phyloP scores from a whole-genome alignment of 2,113 vertebrate species.

The Orycteropus afer region DNA sequence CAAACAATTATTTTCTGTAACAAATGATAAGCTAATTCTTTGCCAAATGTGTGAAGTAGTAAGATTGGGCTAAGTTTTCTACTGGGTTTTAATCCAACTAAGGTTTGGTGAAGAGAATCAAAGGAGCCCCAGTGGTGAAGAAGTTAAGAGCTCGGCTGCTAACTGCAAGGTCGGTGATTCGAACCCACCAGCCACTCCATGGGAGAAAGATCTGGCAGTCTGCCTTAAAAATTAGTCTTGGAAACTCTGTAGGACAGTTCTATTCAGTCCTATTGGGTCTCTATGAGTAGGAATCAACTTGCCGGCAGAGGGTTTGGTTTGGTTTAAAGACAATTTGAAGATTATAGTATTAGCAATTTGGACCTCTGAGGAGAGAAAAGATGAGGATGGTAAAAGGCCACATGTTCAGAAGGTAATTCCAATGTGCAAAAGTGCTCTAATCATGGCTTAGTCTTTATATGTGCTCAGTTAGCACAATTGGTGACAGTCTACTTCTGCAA shows the following conservation, averaged over 20 bases:
- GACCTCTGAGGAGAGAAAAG: neutral
- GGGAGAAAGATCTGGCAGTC: neutral
- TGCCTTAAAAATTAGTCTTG: neutral
- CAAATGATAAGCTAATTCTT: neutral
- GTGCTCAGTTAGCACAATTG: too few relatives aligned
- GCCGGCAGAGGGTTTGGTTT: neutral
- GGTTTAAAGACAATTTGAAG: neutral
- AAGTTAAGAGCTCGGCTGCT: neutral
- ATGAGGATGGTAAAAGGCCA: neutral
- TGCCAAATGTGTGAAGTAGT: neutral
- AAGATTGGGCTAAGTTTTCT: neutral
- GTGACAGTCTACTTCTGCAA: neutral
- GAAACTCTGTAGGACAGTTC: neutral
- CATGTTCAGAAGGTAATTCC: neutral
- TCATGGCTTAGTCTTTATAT: rapidly evolving
- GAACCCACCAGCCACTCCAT: too few relatives aligned
- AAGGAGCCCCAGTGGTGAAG: neutral
- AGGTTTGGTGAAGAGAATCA: neutral
- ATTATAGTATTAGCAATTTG: neutral
- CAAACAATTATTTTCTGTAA: neutral
- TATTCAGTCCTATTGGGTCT: neutral
- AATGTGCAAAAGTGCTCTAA: rapidly evolving
- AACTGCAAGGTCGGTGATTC: too few relatives aligned
- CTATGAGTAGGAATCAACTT: neutral
- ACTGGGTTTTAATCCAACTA: neutral